Base-by-base conservation (phyloP, 2,113 vertebrate genomes). In the Varanus salvator region DNA sequence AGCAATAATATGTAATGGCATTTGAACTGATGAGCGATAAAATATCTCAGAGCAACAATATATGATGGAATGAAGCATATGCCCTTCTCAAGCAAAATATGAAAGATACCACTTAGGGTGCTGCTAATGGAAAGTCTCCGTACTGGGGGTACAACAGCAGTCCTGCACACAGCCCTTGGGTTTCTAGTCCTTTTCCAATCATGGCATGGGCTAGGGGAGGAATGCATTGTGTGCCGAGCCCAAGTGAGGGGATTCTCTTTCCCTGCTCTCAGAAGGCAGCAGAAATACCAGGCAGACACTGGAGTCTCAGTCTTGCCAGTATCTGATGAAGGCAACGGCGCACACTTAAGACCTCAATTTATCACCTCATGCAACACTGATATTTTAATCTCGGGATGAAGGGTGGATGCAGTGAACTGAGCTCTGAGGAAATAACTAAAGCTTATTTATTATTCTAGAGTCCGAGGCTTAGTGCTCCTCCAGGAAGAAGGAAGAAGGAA, bases 281-380 rank as follows among this genome's bases (percentile, higher is more conserved):
- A 29, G 23, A 78, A 64, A 54, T 68, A 27, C 66, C 81, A 74
- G 50, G 31, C 52, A 82, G 48, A 50, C 27, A 27, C 71, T 84
- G 57, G 12, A 69, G 81, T 66, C 25, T 76, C 12, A 8, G 57
- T 75, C 72, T 89, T 14, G 38, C 44, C 88, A 54, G 14, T 84
- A 84, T 77, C 88, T 77, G 88, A 89, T 84, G 81, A 84, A 89
- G 57, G 75, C 34, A 84, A 84, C 12, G 68, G 31, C 50, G 64
- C 68, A 88, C 54, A 82, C 54, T 84, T 75, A 84, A 76, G 74
- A 66, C 88, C 74, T 84, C 88, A 84, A 84, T 89, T 84, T 83
- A 89, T 89, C 44, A 76, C 82, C 72, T 89, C 88, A 89, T 76
- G 71, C 71, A 68, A 84, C 80, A 89, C 81, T 84, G 88, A 84